Conservation (phyloP, 1,140 invertebrate genomes). For the Portunus trituberculatus region DNA sequence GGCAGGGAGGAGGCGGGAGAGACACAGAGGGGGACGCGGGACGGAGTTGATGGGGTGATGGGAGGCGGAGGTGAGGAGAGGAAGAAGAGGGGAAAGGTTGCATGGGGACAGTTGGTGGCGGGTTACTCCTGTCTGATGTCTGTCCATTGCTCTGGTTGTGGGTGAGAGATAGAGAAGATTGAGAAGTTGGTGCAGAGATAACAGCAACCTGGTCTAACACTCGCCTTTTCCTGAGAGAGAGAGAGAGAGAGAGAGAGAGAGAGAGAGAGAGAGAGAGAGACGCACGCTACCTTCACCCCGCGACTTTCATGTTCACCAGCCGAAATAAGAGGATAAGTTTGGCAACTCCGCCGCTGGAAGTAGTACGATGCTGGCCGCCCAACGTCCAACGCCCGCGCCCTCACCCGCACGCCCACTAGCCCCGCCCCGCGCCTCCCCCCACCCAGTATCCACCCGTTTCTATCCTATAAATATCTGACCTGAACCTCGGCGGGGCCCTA, state of each 20-base stretch:
- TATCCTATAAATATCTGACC: conserved; percentile 33
- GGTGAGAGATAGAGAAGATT: background rate
- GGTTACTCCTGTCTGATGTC: no score
- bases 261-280: background rate
- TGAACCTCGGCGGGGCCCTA: no score
- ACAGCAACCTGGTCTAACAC: background rate
- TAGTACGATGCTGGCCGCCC: conserved; percentile 59
- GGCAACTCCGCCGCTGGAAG: conserved; percentile 65
- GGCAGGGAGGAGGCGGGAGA: background rate
- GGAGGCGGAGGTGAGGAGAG: background rate
- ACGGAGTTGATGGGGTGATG: background rate
- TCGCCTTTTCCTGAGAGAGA: background rate
- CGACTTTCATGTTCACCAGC: conserved; percentile 70
- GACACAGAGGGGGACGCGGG: conserved; percentile 15
- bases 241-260: background rate
- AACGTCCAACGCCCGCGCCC: background rate
- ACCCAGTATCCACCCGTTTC: background rate
- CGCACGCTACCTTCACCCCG: background rate
- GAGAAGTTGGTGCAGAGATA: background rate
- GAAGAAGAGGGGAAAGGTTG: background rate
- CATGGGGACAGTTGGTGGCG: no score
- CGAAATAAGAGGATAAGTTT: conserved; percentile 74
- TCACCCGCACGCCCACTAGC: background rate
- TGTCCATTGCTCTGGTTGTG: no score
- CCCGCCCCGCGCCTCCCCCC: background rate